Percentiles rank a stretch among this genome's conserved stretches.
These are phyloP conservation scores for Phenganax stokvisi DNA, from an alignment of 92 coral and sea anemone species.

Conservation along the genomic window DNA sequence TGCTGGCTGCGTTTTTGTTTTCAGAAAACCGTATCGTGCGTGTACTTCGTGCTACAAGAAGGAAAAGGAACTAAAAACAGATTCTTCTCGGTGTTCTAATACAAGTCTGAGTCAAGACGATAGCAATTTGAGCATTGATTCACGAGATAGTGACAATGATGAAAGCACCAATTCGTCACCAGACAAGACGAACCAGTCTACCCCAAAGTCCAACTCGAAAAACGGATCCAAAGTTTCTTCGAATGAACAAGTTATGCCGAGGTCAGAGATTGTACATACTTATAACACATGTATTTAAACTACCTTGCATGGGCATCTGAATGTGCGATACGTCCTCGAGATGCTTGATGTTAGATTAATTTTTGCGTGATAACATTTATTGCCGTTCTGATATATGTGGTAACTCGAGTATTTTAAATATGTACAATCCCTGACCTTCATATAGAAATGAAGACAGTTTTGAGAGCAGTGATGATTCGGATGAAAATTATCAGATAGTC, in stretches of 20 bases:
- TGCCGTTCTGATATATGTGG: no score
- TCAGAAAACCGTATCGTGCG: constrained; percentile 77
- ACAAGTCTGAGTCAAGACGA: constrained; percentile 14
- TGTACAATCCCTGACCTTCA: no score
- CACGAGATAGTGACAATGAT: constrained; percentile 31
- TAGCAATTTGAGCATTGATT: constrained; percentile 20
- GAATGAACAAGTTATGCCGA: not conserved
- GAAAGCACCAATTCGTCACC: not conserved
- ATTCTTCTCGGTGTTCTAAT: not conserved
- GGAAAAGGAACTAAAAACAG: constrained; percentile 58
- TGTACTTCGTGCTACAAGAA: constrained; percentile 61
- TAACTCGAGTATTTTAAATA: no score
- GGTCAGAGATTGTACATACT: no score
- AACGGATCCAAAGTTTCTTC: not conserved
- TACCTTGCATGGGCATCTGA: no score
- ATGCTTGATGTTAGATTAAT: no score
- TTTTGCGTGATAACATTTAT: no score
- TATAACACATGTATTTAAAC: no score
- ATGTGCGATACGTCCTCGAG: no score
- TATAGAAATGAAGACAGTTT: not conserved
- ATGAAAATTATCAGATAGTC: constrained; percentile 22
- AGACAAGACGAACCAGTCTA: not conserved
- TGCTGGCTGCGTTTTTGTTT: not conserved
- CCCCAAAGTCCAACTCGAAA: not conserved
- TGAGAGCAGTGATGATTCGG: constrained; percentile 8